Base-by-base conservation (phyloP, 2,797 vertebrate genomes). In the Enteromius anoplus region DNA sequence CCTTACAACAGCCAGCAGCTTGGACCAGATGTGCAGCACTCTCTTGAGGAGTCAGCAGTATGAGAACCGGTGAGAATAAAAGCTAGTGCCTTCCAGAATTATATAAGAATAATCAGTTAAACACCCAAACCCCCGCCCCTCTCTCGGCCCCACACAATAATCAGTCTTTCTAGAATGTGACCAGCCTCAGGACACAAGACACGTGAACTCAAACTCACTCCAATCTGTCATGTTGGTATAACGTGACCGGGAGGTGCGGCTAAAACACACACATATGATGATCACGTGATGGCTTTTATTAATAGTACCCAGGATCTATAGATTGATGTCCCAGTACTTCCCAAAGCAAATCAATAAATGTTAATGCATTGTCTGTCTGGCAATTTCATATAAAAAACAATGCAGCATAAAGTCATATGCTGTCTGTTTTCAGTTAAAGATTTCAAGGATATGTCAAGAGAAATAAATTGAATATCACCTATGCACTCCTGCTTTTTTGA, bases 81-180 rank as follows among this genome's bases (percentile, higher is more conserved):
- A 4, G 26, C 58, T 49, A 8, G 58, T 45, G 23, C 17, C 10
- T 47, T 55, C 10, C 19, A 62, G 75, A 62, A 65, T 66, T 65
- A 49, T 37, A 70, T 29, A 64, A 55, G 75, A 81, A 75, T 85
- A 75, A 84, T 78, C 64, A 71, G 64, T 83, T 79, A 85, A 87
- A 82, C 49, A 17, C 68, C 32, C 17, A 5, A 72, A 60, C 64
- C 49, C 29, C 9, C 1, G 53, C 65, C 26, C 58, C 34, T 42
- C 37, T 29, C 23, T 17, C 11, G 15, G 53, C 21, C 82, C 69
- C 62, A 26, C 53, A 65, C 49, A 64, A 47, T 75, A 72, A 71
- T 75, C 78, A 80, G 86, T 89, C 87, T 86, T 70, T 69, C 71
- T 5, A 72, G 47, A 87, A 88, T 85, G 83, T 84, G 85, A 88